Evolutionary conservation across 2,797 vertebrate species (phyloP), one percentile per base, ranked within the genome.

Genomic region (Mycteria americana): DNA sequence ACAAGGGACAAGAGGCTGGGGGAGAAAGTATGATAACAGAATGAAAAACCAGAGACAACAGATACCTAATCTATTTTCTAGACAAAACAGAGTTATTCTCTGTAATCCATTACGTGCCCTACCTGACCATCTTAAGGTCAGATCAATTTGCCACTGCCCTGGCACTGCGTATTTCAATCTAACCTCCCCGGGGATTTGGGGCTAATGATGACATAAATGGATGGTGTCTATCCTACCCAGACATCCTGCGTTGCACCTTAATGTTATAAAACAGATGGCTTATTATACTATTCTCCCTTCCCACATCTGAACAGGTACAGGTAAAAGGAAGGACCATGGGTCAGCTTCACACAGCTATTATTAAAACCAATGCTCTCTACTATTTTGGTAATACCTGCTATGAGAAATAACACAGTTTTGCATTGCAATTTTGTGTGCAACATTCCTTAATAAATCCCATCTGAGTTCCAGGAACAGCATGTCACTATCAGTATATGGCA

Each of bases 381-480:
- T 18, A 37, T 45, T 64, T 21, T 5, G 25, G 43, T 7, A 53
- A 64, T 16, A 54, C 21, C 80, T 39, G 64, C 63, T 15, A 23
- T 2, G 43, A 95, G 89, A 56, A 92, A 43, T 21, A 28, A 18
- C 31, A 27, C 21, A 41, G 63, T 60, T 50, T 16, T 46, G 53
- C 5, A 12, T 0, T 2, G 22, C 13, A 14, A 19, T 39, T 72
- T 4, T 41, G 46, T 3, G 22, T 6, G 35, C 30, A 51, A 9
- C 33, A 28, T 16, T 51, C 78, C 78, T 50, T n/a, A 28, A 28
- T 7, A 46, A 35, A 67, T 9, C 43, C 50, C 59, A 63, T 2
- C 13, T 6, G 76, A 46, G 31, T 17, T 35, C 53, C 92, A 84
- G 78, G 43, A 92, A n/a, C 41, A 19, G 25, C 27, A 6, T 4